phyloP scores from a whole-genome alignment of 2,797 vertebrate genomes.

The Pyrrhura leucotis region DNA sequence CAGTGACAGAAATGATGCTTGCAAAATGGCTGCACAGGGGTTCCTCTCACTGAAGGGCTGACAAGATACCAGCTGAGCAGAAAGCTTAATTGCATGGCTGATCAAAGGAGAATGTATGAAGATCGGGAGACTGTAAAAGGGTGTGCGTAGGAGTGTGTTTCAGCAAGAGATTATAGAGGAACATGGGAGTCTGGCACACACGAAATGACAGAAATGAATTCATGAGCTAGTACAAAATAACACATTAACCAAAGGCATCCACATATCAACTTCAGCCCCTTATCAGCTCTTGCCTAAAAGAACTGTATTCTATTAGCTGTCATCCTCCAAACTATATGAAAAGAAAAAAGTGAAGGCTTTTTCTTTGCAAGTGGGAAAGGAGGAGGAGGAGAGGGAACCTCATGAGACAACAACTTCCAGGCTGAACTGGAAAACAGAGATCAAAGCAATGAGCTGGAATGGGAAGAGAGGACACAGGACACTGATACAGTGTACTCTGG shows the following conservation, averaged over 20 bases:
- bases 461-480: neutral
- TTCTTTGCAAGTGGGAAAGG: neutral
- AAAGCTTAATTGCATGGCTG: conserved; percentile 40
- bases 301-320: neutral
- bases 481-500: neutral
- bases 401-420: neutral
- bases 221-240: neutral
- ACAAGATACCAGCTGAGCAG: conserved; percentile 15
- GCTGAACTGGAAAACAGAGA: conserved; percentile 4
- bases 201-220: conserved; percentile 20
- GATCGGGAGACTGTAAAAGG: neutral
- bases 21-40: neutral
- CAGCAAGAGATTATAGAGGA: neutral
- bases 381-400: neutral
- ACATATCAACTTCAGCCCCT: neutral
- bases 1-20: neutral
- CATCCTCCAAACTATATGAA: neutral
- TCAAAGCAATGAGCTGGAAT: conserved; percentile 19
- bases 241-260: neutral
- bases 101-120: conserved; percentile 8
- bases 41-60: neutral
- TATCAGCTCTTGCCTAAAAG: neutral
- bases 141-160: neutral
- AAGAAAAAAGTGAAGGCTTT: neutral
- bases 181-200: neutral